Evolutionary conservation across 1,140 invertebrate species (phyloP).

Genomic region (Drosophila mauritiana): DNA sequence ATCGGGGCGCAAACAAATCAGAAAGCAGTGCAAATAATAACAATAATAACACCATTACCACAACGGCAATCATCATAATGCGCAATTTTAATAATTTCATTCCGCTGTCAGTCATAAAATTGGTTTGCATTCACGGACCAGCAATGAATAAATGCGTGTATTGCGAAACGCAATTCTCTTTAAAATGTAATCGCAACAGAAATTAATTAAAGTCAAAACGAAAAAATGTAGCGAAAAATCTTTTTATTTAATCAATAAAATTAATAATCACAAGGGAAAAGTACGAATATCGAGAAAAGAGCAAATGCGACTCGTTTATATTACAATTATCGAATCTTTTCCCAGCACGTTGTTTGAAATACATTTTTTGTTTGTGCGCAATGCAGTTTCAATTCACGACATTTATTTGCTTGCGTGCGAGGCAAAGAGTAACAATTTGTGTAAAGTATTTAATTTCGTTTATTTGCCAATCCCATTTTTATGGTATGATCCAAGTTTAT

Average conservation of each 20-base stretch:
- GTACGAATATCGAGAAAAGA: constrained; percentile 16
- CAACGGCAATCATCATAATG: constrained; percentile 55
- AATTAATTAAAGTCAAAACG: constrained; percentile 39
- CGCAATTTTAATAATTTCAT: constrained; percentile 77
- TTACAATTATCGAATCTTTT: constrained; percentile 28
- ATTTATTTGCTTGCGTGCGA: constrained; percentile 16
- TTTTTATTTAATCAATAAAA: constrained; percentile 42
- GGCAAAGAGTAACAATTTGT: constrained; percentile 8
- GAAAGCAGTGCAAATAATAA: constrained; percentile 57
- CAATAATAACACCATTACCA: constrained; percentile 34
- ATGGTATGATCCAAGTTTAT: constrained; percentile 13
- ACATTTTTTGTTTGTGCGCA: neutral
- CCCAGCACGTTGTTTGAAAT: constrained; percentile 22
- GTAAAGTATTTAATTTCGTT: constrained; percentile 19
- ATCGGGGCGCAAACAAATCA: constrained; percentile 65
- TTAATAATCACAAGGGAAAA: constrained; percentile 35
- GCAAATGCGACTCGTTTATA: constrained; percentile 12
- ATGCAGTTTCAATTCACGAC: constrained; percentile 10
- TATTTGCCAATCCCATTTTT: constrained; percentile 17
- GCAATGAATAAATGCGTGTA: constrained; percentile 35
- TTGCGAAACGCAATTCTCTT: constrained; percentile 31
- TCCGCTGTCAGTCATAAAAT: constrained; percentile 60
- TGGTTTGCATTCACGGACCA: constrained; percentile 48
- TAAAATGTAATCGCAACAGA: constrained; percentile 27
- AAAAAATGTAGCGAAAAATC: constrained; percentile 29